Percentiles rank a stretch among this genome's conserved stretches.
These are phyloP conservation scores for Meloidogyne hapla DNA, from an alignment of 1,140 invertebrate genomes.

Conservation along the genomic window DNA sequence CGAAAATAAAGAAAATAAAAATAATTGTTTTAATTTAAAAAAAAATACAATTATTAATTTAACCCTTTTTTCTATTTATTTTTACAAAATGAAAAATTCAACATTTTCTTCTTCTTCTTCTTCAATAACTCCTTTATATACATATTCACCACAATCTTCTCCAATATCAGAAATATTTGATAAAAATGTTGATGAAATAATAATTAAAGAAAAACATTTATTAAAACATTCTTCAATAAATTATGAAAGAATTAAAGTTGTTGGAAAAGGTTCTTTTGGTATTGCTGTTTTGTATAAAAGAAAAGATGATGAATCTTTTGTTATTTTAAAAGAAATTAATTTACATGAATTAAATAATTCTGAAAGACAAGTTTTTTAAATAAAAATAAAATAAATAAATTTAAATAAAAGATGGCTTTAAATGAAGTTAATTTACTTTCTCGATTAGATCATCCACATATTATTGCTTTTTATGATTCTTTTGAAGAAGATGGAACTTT, in stretches of 20 bases:
- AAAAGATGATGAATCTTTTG: conserved; percentile 71
- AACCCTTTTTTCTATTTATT: not conserved
- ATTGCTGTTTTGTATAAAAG: conserved; percentile 74
- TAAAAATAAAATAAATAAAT: not conserved
- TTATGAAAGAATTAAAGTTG: conserved; percentile 46
- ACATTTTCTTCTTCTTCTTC: not conserved
- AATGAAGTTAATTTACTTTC: conserved; percentile 76
- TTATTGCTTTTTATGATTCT: conserved; percentile 75
- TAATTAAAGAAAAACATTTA: not conserved
- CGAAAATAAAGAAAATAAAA: not conserved
- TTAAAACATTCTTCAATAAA: conserved; percentile 22
- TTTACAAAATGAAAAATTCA: not conserved
- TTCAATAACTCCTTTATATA: conserved; percentile 2
- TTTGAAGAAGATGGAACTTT: conserved; percentile 75
- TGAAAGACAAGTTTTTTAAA: conserved; percentile 68
- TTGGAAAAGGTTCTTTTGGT: conserved; percentile 72
- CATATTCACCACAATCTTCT: conserved; percentile 13
- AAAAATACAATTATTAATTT: not conserved
- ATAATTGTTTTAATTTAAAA: not conserved
- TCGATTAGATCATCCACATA: conserved; percentile 75
- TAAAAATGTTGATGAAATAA: not conserved
- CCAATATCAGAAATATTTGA: conserved; percentile 15
- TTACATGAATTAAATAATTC: conserved; percentile 73
- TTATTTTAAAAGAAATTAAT: conserved; percentile 78
- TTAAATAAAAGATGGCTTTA: conserved; percentile 68